Base-by-base conservation (phyloP, 2,888 invertebrate genomes). In the Rotaria macrura region DNA sequence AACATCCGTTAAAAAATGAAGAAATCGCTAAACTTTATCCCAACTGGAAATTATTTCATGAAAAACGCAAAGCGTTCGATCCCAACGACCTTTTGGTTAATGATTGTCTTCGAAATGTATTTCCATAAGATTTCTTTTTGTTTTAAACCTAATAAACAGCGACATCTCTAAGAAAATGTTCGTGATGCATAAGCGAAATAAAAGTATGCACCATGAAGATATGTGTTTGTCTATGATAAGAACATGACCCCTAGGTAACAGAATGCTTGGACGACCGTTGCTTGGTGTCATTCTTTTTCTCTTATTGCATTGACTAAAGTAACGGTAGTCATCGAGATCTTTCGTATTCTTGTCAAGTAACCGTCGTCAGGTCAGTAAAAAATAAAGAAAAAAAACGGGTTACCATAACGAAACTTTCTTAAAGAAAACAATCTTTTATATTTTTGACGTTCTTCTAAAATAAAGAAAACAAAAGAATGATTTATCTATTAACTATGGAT, bases 81-180 rank as follows among this genome's bases (percentile, higher is more conserved):
- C 86, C 84, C 0, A 84, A 83, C 83, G 79, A 86, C 47, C 55
- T 84, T 34, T 84, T 86, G 38, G 43, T 86, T 12, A 86, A 86
- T 57, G 86, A 86, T 49, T 86, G 55, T 79, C 29, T 86, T 25
- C 25, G 43, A n/a, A 40, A 43, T 40, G 14, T 74, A n/a, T 74
- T 74, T 74, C 34, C 29, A 17, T n/a, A n/a, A n/a, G 5, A 23
- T 65, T 65, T n/a, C 0, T 65, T 65, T 5, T 65, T 65, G 4
- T 29, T 14, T 5, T 14, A 7, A 9, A 49, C 10, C 49, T 49
- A 65, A 65, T 65, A 65, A 65, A 34, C 12, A 34, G 20, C 20
- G 65, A 90, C 92, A 54, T 92, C 94, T 85, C 92, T 93, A 83
- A 92, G 93, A 43, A 25, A 43, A 43, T 34, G 7, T 20, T 7